A percentile compares a stretch with the other conserved stretches of the same genome.
Evolutionary conservation across 2,113 vertebrate genomes (phyloP).

Genomic region (Corydoras sp.): DNA sequence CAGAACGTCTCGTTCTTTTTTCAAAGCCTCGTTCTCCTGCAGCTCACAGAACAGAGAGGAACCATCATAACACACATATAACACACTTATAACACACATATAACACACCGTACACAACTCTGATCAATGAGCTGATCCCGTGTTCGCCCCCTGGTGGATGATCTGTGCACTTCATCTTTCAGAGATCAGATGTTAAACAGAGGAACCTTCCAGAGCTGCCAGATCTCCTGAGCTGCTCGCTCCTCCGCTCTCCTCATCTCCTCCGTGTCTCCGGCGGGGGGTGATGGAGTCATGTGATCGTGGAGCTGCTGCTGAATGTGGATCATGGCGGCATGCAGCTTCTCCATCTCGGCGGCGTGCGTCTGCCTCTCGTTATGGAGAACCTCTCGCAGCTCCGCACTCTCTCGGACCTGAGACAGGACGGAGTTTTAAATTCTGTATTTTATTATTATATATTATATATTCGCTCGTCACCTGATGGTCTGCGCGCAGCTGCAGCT

Average conservation of each 20-base stretch:
- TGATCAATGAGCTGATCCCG: too few relatives aligned
- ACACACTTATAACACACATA: too few relatives aligned
- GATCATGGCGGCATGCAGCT: slow-evolving; percentile 44
- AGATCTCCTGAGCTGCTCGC: slow-evolving; percentile 51
- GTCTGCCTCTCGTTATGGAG: slow-evolving; percentile 51
- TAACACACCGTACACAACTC: too few relatives aligned
- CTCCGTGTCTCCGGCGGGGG: slow-evolving; percentile 49
- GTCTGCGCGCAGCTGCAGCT: slow-evolving; percentile 67
- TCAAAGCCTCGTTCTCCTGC: slow-evolving; percentile 57
- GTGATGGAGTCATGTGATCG: slow-evolving; percentile 31
- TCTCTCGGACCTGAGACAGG: slow-evolving; percentile 57
- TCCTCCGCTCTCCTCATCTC: slow-evolving; percentile 52
- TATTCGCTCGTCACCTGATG: slow-evolving; percentile 53
- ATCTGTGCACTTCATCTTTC: too few relatives aligned
- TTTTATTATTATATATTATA: too few relatives aligned
- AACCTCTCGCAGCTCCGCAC: slow-evolving; percentile 54
- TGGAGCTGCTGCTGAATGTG: slow-evolving; percentile 48
- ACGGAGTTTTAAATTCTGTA: neutral
- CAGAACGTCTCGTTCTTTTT: slow-evolving; percentile 51
- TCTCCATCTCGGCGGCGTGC: slow-evolving; percentile 51
- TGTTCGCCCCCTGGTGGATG: too few relatives aligned
- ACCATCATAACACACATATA: too few relatives aligned
- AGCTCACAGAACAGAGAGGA: neutral
- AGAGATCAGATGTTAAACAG: too few relatives aligned
- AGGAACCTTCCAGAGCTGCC: too few relatives aligned